Base-by-base conservation (phyloP, 2,888 invertebrate species). In the Stenurella melanura region DNA sequence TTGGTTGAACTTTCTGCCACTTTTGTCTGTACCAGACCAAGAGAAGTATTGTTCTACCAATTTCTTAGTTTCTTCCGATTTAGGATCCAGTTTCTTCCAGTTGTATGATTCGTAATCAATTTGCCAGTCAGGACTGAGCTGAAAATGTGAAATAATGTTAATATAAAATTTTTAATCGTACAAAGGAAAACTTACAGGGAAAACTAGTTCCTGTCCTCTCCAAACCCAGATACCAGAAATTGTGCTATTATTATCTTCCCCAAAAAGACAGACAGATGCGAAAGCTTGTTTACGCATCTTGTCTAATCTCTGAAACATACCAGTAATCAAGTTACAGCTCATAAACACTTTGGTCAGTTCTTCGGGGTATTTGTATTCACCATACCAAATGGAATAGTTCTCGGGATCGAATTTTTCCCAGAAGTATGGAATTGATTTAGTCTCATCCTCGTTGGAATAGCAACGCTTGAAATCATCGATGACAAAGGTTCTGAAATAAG, bases 201-300 rank as follows among this genome's bases (percentile, higher is more conserved):
- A 99, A 84, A 95, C 98, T 74, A 99, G 93, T 21, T 97, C 95
- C 71, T 96, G 97, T 18, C 99, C 99, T 89, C 96, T 95, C 99
- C 99, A 99, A 83, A 98, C 94, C 99, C 99, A 99, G 87, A 99
- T 91, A 79, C 98, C 99, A 60, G 97, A 97, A 90, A 99, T 99
- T 86, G 94, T 93, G 88, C 95, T 97, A 91, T 98, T 92, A 90
- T 97, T 95, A 91, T 98, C 97, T 70, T 92, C 92, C 30, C 99
- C 99, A 90, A 98, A 99, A 78, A 99, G 92, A 87, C 96, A 96
- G 83, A 96, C 94, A 12, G 98, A 98, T 73, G 96, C 97, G 90
- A 99, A 99, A 1, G 98, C 96, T 88, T 96, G 94, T 91, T 99
- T 99, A 85, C 98, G 94, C 96, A 99, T 95, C 91, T 98, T 98